Conservation (phyloP, 2,113 vertebrate genomes). For the Cochlearius cochlearius region DNA sequence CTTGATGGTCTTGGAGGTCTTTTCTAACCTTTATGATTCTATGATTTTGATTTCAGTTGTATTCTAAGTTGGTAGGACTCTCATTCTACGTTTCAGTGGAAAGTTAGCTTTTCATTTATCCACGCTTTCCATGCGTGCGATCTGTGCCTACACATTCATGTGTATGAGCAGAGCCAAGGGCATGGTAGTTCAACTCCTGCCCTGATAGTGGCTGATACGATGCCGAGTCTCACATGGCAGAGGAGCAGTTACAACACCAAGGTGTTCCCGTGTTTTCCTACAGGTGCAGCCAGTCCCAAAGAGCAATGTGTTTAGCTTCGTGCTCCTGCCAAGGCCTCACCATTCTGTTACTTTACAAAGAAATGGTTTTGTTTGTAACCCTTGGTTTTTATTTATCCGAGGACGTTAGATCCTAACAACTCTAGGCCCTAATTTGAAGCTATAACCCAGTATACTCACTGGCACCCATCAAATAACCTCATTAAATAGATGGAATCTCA, state of each 20-base stretch:
- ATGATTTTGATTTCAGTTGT: neutral
- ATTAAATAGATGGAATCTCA: neutral
- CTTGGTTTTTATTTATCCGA: neutral
- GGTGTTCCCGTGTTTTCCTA: neutral
- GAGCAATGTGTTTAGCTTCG: neutral
- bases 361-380: neutral
- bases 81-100: neutral
- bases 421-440: neutral
- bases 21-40: too few species aligned
- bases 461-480: neutral
- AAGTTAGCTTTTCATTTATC: neutral
- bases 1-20: too few species aligned
- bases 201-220: accelerated
- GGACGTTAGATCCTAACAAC: neutral
- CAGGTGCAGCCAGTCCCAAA: neutral
- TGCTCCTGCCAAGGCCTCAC: neutral
- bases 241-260: neutral
- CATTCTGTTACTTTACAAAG: neutral
- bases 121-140: accelerated
- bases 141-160: neutral
- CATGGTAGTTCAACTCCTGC: neutral
- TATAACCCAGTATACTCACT: neutral
- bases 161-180: neutral
- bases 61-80: neutral
- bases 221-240: accelerated